These are phyloP conservation scores for Graptemys geographica DNA, from an alignment of 2,797 vertebrate genomes.

Conservation along the genomic window DNA sequence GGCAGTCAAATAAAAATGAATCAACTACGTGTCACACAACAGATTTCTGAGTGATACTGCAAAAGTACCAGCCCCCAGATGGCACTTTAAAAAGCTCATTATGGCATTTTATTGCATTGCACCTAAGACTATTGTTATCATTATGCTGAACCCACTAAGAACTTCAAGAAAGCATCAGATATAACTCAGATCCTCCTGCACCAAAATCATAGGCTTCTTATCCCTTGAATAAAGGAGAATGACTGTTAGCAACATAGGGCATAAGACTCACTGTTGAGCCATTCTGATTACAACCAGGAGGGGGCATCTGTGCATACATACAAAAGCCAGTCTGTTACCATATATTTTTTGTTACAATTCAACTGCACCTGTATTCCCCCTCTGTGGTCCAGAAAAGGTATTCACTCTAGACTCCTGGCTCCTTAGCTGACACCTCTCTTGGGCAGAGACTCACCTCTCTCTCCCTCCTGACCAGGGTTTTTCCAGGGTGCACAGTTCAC, in stretches of 20 bases:
- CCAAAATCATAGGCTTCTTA: neutral
- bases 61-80: constrained; percentile 51
- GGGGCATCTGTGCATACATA: neutral
- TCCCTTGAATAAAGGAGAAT: neutral
- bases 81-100: constrained; percentile 36
- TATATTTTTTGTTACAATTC: too few relatives aligned
- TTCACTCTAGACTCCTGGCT: too few relatives aligned
- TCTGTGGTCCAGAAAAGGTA: too few relatives aligned
- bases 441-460: too few relatives aligned
- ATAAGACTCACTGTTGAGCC: neutral
- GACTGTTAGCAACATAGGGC: neutral
- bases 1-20: neutral
- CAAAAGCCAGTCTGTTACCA: neutral
- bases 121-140: constrained; percentile 12
- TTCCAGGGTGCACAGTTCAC: too few relatives aligned
- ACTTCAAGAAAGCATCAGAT: neutral
- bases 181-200: neutral
- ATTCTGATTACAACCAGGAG: neutral
- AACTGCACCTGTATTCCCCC: too few relatives aligned
- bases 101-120: constrained; percentile 18
- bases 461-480: too few relatives aligned
- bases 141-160: neutral
- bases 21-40: constrained; percentile 14
- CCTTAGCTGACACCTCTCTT: too few relatives aligned
- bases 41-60: constrained; percentile 9